These are phyloP conservation scores for Micropoecilia bifurca DNA, from an alignment of 2,797 vertebrate species.

Conservation along the genomic window DNA sequence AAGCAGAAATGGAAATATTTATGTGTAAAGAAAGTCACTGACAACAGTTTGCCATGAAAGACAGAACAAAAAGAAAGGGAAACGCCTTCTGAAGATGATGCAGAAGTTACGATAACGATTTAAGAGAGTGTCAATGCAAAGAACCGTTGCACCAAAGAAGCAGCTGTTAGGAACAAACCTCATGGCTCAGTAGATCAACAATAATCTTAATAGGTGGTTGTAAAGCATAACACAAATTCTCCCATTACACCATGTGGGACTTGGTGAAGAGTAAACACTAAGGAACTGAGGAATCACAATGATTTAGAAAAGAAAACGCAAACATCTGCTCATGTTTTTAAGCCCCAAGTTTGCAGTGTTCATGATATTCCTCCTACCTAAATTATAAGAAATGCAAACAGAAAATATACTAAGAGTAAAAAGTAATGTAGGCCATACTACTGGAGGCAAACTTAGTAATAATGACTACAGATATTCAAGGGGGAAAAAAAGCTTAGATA, in stretches of 20 bases:
- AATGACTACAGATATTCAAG: background rate
- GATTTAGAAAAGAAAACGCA: background rate
- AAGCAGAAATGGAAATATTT: background rate
- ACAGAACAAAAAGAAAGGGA: slow-evolving; percentile 24
- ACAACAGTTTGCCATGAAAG: slow-evolving; percentile 35
- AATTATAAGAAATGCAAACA: slow-evolving; percentile 7
- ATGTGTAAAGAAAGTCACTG: slow-evolving; percentile 21
- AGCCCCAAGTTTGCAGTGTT: background rate
- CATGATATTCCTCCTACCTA: slow-evolving; percentile 2
- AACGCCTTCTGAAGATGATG: slow-evolving; percentile 47
- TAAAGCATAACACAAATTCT: background rate
- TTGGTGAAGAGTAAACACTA: slow-evolving; percentile 11
- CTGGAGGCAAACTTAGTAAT: background rate
- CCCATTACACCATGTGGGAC: background rate
- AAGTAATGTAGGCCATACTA: background rate
- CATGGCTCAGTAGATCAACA: slow-evolving; percentile 50
- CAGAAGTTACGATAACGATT: slow-evolving; percentile 40
- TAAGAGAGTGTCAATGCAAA: slow-evolving; percentile 50
- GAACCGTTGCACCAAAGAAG: slow-evolving; percentile 46
- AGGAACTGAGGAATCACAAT: background rate
- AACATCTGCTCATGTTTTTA: background rate
- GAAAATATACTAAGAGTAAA: slow-evolving; percentile 2
- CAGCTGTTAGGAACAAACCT: slow-evolving; percentile 49
- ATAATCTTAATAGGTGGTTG: slow-evolving; percentile 15
- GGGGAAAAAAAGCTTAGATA: background rate